Percentiles rank a stretch among this genome's conserved stretches.
phyloP scores from a whole-genome alignment of 2,888 invertebrate genomes.

The Drosophila formosana region DNA sequence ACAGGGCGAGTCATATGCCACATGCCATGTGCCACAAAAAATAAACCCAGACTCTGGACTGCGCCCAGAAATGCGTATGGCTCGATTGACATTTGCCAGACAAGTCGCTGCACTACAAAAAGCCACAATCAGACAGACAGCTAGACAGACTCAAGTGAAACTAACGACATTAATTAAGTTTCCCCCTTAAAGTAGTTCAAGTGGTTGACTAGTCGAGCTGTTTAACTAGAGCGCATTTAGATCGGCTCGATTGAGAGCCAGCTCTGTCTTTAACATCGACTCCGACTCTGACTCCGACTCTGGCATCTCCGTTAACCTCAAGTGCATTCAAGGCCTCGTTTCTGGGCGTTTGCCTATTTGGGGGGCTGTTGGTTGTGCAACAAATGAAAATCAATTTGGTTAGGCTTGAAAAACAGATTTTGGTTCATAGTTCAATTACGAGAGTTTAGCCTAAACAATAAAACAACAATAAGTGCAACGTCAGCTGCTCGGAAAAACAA shows the following conservation, averaged over 20 bases:
- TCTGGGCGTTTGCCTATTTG: constrained; percentile 36
- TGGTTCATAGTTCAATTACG: constrained; percentile 67
- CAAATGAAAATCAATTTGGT: constrained; percentile 51
- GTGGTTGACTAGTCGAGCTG: constrained; percentile 44
- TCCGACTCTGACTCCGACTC: constrained; percentile 12
- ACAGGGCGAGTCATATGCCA: constrained; percentile 53
- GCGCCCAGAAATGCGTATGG: constrained; percentile 74
- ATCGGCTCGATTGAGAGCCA: constrained; percentile 13
- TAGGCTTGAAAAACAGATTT: constrained; percentile 48
- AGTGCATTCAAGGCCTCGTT: constrained; percentile 60
- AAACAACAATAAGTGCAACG: constrained; percentile 47
- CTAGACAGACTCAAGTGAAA: constrained; percentile 47
- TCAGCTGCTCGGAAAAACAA: constrained; percentile 35
- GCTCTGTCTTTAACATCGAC: background rate
- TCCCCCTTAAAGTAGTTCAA: constrained; percentile 41
- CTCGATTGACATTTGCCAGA: constrained; percentile 69
- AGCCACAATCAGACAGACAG: constrained; percentile 29
- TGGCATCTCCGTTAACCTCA: constrained; percentile 49
- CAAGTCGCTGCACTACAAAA: constrained; percentile 42
- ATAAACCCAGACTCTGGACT: constrained; percentile 37
- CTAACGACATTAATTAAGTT: constrained; percentile 73
- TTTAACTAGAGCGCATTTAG: constrained; percentile 35
- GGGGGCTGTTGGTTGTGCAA: constrained; percentile 53
- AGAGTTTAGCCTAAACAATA: constrained; percentile 26
- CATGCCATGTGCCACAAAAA: constrained; percentile 30